Conservation (phyloP, 1,140 invertebrate species). For the Trinorchestia longiramus region DNA sequence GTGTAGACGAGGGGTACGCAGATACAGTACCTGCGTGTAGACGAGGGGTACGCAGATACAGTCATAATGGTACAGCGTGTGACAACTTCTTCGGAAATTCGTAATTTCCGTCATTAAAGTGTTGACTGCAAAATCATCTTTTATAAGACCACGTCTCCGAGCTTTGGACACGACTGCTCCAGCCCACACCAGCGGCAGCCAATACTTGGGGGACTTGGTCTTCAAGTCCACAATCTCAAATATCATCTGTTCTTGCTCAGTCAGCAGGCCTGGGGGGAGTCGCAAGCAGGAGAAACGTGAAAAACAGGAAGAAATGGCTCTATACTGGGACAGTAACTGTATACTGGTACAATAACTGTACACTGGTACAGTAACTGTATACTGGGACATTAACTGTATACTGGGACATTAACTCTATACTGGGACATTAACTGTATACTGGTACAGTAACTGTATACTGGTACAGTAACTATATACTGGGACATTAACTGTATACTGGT, state of each 20-base stretch:
- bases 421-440: too few species aligned
- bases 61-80: conserved; percentile 73
- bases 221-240: conserved; percentile 84
- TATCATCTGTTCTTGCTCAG: conserved; percentile 86
- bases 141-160: conserved; percentile 74
- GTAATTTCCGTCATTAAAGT: conserved; percentile 71
- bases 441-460: too few species aligned
- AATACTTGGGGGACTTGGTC: conserved; percentile 89
- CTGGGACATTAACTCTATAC: too few species aligned
- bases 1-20: conserved; percentile 76
- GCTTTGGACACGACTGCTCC: conserved; percentile 73
- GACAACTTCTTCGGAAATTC: conserved; percentile 71
- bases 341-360: too few species aligned
- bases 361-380: too few species aligned
- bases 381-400: too few species aligned
- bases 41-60: conserved; percentile 76
- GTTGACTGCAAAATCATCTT: conserved; percentile 74
- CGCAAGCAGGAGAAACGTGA: too few species aligned
- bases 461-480: too few species aligned
- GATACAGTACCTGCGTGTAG: conserved; percentile 74
- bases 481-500: too few species aligned
- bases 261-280: conserved; percentile 78
- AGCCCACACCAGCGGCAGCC: conserved; percentile 84
- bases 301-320: too few species aligned
- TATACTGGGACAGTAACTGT: too few species aligned